phyloP scores from a whole-genome alignment of 1,140 invertebrate genomes.

The Lycorma delicatula region DNA sequence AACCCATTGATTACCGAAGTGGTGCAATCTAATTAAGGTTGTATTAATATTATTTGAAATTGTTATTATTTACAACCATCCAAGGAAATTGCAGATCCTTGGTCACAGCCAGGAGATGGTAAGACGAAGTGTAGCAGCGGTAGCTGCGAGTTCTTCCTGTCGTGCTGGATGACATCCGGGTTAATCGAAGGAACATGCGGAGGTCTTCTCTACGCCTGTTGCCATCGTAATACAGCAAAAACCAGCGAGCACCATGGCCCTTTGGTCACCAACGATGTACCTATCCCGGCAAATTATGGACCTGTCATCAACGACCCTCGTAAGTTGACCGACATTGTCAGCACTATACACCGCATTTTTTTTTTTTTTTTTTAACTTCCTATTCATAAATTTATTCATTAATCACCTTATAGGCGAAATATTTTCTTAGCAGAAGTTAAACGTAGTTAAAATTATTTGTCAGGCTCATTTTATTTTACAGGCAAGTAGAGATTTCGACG shows the following conservation, averaged over 20 bases:
- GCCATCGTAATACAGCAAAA: constrained; percentile 65
- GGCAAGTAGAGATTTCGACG: too few species aligned
- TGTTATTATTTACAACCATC: neutral
- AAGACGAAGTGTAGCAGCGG: constrained; percentile 56
- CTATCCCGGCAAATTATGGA: constrained; percentile 43
- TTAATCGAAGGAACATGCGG: constrained; percentile 75
- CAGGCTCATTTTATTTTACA: too few species aligned
- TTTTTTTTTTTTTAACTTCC: too few species aligned
- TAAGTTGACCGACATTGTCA: constrained; percentile 41
- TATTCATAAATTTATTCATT: too few species aligned
- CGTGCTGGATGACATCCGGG: constrained; percentile 85
- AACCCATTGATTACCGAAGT: too few species aligned
- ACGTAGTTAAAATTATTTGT: too few species aligned
- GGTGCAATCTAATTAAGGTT: neutral
- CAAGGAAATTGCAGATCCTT: constrained; percentile 22
- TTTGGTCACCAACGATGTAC: constrained; percentile 39
- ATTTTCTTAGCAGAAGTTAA: neutral
- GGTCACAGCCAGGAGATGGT: constrained; percentile 34
- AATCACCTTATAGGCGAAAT: too few species aligned
- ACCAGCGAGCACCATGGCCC: constrained; percentile 52
- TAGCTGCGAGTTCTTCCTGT: constrained; percentile 84
- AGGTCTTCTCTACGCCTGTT: constrained; percentile 77
- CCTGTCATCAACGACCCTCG: constrained; percentile 64
- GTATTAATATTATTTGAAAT: neutral
- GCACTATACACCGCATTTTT: too few species aligned